Base-by-base conservation (phyloP, 2,113 vertebrate genomes). In the Gnathonemus longibarbis region DNA sequence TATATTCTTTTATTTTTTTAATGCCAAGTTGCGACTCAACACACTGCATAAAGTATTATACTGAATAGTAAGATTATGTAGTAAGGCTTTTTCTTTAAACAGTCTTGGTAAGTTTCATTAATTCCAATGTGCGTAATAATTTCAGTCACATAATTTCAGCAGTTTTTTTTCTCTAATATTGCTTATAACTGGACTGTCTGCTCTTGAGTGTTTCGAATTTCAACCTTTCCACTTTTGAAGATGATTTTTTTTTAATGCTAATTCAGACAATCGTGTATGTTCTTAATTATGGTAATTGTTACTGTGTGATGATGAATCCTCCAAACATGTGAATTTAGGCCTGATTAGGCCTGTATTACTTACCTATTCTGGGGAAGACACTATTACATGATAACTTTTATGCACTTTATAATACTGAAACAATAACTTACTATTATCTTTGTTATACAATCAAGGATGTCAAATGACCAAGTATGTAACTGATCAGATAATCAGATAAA, bases 331-430 rank as follows among this genome's bases (percentile, higher is more conserved):
- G 89, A 90, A 90, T 90, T 70, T 87, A 50, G 21, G n/a, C n/a
- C 39, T 85, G 50, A 6, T 45, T 56, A 80, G 49, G 31, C 77
- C n/a, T 77, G 39, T 17, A 15, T 52, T 85, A 70, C 58, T 62
- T 46, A 35, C 27, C 46, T 49, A 31, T 74, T n/a, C n/a, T 35
- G 48, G 11, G 39, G 27, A 89, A 46, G 42, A 89, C 39, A 39
- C 62, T 74, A 53, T 70, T 87, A 74, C 35, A 8, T 39, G 45
- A 83, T 90, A 86, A 62, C 89, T 90, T 90, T 49, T 74, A 77
- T 88, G 89, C 89, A 90, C 89, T 90, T 90, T 90, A 90, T 88
- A 85, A 90, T 21, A 77, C 31, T 24, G 35, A 77, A 90, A 90
- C 66, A 90, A 62, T 46, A 86, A 56, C 10, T 62, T 58, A 48